Evolutionary conservation across 2,888 invertebrate genomes (phyloP).

Genomic region (Tridacna gigas): DNA sequence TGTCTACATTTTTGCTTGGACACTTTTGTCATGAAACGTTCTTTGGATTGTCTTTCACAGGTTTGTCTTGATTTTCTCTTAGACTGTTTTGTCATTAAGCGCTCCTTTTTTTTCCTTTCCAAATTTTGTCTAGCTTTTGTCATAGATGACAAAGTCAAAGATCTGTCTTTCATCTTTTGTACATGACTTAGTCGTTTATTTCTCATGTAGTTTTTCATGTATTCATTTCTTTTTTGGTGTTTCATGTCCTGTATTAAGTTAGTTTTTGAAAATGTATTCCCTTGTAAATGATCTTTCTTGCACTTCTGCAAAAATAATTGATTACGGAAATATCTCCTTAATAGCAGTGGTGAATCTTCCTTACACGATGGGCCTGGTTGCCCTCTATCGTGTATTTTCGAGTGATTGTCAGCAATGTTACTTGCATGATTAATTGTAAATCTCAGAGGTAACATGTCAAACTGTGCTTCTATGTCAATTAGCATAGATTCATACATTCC

Average conservation of each 20-base stretch:
- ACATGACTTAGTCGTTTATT: neutral
- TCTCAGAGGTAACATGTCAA: slow-evolving; percentile 17
- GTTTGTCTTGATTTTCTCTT: neutral
- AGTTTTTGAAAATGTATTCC: neutral
- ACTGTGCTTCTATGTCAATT: slow-evolving; percentile 24
- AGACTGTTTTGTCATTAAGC: neutral
- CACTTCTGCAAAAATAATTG: neutral
- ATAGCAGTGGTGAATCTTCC: neutral
- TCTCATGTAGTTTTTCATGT: slow-evolving; percentile 11
- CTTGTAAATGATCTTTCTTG: neutral
- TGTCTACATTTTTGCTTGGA: neutral
- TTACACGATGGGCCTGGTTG: neutral
- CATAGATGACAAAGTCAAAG: neutral
- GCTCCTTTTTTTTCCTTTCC: neutral
- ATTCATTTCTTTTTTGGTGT: neutral
- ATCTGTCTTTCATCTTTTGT: neutral
- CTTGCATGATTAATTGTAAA: neutral
- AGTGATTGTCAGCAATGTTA: neutral
- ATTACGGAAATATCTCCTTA: slow-evolving; percentile 8
- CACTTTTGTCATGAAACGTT: neutral
- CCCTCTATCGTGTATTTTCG: neutral
- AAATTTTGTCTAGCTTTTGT: neutral
- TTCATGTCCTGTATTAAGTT: neutral
- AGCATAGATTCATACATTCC: neutral
- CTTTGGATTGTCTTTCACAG: neutral